Evolutionary conservation across 2,113 vertebrate species (phyloP).

Genomic region (Anser brachyrhynchus): DNA sequence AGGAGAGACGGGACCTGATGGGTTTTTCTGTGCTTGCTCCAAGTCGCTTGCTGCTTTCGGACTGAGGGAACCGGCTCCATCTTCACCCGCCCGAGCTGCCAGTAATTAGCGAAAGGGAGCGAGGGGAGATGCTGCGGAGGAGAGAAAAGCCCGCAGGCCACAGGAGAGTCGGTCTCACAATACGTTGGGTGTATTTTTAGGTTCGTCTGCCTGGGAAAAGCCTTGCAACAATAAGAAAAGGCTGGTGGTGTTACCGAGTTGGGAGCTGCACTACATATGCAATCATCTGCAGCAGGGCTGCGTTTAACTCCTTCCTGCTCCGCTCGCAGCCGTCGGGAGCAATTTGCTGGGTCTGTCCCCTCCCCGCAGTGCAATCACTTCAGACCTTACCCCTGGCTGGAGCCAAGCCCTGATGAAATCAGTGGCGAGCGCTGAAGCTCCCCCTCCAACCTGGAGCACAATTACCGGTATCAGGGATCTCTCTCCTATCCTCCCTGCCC

Average conservation of each 20-base stretch:
- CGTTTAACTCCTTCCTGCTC: slow-evolving; percentile 57
- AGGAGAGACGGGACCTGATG: neutral
- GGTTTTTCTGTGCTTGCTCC: neutral
- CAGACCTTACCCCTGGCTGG: neutral
- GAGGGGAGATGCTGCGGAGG: neutral
- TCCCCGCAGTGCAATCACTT: neutral
- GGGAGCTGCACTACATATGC: neutral
- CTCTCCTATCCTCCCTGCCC: neutral
- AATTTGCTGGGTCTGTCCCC: neutral
- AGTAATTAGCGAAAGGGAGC: slow-evolving; percentile 12
- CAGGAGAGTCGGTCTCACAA: slow-evolving; percentile 14
- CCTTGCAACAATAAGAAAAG: slow-evolving; percentile 35
- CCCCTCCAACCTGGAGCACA: neutral
- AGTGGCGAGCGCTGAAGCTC: neutral
- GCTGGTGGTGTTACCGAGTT: neutral
- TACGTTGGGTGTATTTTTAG: slow-evolving; percentile 49
- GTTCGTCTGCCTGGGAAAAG: slow-evolving; percentile 50
- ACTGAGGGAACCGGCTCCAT: neutral
- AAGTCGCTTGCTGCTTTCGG: neutral
- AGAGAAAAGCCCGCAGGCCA: slow-evolving; percentile 5
- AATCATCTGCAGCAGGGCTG: neutral
- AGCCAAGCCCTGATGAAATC: slow-evolving; percentile 33
- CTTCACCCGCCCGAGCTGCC: neutral
- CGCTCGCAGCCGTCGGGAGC: neutral
- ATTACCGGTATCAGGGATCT: neutral